Conservation (phyloP, 2,888 invertebrate species). For the Drosophila glabriapex region DNA sequence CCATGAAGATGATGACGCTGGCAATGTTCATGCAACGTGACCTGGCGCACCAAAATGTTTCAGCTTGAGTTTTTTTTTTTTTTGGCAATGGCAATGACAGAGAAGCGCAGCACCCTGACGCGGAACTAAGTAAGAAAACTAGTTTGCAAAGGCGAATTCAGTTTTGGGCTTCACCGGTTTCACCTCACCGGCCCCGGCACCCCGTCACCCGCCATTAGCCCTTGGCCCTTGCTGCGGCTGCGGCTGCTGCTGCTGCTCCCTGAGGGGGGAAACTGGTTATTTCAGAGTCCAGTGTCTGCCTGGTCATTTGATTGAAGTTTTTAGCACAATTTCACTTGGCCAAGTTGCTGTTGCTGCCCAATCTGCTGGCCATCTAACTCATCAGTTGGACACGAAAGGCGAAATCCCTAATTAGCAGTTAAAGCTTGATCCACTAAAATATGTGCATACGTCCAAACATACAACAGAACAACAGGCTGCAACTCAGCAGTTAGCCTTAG, state of each 20-base stretch:
- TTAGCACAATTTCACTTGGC: constrained; percentile 55
- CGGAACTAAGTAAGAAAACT: constrained; percentile 75
- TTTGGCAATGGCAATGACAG: constrained; percentile 44
- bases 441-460: not conserved
- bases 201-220: constrained; percentile 17
- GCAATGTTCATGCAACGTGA: constrained; percentile 51
- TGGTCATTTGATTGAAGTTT: constrained; percentile 71
- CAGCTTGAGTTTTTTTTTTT: constrained; percentile 13
- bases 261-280: constrained; percentile 58
- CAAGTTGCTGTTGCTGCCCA: constrained; percentile 18
- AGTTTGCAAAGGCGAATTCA: constrained; percentile 50
- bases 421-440: not conserved
- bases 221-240: constrained; percentile 4
- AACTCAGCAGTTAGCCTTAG: not conserved
- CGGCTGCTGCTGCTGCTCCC: constrained; percentile 3
- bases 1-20: constrained; percentile 18
- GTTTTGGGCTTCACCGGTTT: constrained; percentile 38
- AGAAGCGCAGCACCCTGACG: constrained; percentile 35
- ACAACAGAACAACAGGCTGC: not conserved
- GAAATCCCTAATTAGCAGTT: constrained; percentile 30
- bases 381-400: constrained; percentile 1
- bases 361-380: constrained; percentile 17
- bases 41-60: constrained; percentile 46
- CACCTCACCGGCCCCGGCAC: constrained; percentile 1
- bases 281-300: constrained; percentile 21